These are phyloP conservation scores for Iguana delicatissima DNA, from an alignment of 2,797 vertebrate species.

Conservation along the genomic window DNA sequence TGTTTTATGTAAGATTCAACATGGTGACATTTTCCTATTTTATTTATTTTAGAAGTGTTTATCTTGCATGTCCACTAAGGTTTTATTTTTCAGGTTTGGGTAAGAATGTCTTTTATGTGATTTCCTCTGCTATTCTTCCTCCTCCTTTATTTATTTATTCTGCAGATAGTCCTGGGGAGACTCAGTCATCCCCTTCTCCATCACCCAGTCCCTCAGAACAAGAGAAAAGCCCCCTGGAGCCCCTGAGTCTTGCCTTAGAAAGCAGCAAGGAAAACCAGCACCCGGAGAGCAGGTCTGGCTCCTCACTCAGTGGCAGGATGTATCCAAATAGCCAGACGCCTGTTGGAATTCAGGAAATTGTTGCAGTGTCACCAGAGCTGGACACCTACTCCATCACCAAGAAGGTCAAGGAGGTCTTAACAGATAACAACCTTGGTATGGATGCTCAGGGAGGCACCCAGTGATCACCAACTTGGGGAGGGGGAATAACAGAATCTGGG, in stretches of 20 bases:
- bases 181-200: slow-evolving; percentile 90
- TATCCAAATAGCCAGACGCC: slow-evolving; percentile 82
- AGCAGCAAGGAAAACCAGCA: slow-evolving; percentile 98
- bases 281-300: slow-evolving; percentile 83
- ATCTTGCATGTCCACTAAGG: too few relatives aligned
- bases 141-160: background rate
- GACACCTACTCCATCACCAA: slow-evolving; percentile 98
- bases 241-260: slow-evolving; percentile 88
- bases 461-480: accelerated
- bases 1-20: background rate
- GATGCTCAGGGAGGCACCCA: background rate
- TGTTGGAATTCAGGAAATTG: slow-evolving; percentile 95
- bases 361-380: slow-evolving; percentile 94
- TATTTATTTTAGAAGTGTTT: background rate
- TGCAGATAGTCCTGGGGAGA: slow-evolving; percentile 85
- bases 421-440: slow-evolving; percentile 97
- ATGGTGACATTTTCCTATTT: background rate
- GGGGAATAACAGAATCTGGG: background rate
- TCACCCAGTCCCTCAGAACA: slow-evolving; percentile 87
- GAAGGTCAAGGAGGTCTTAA: slow-evolving; percentile 98
- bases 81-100: background rate
- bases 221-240: slow-evolving; percentile 87
- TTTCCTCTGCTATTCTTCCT: background rate
- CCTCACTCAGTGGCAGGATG: slow-evolving; percentile 81
- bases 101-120: background rate